Percentiles rank a stretch among this genome's conserved stretches.
These are phyloP conservation scores for Microplitis mediator DNA, from an alignment of 1,140 invertebrate species.

Conservation along the genomic window DNA sequence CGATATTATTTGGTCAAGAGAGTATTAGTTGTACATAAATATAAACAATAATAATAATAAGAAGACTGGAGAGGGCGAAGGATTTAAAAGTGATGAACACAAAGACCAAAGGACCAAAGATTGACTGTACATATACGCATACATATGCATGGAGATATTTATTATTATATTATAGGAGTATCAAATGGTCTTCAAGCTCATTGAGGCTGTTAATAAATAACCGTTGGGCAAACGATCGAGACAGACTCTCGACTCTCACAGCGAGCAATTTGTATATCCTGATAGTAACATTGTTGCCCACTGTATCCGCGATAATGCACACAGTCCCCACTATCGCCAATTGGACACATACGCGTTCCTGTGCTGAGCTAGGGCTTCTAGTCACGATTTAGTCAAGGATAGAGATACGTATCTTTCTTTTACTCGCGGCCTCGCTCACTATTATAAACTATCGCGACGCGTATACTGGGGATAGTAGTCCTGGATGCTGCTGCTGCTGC, in stretches of 20 bases:
- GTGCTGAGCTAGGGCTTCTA: slow-evolving; percentile 48
- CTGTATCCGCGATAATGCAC: slow-evolving; percentile 49
- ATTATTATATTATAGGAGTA: background rate
- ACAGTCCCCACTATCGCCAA: slow-evolving; percentile 8
- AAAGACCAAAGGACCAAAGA: background rate
- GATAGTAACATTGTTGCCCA: slow-evolving; percentile 56
- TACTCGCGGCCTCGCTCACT: slow-evolving; percentile 29
- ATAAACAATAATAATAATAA: no score
- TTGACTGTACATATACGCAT: background rate
- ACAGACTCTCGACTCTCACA: background rate
- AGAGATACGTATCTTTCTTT: slow-evolving; percentile 55
- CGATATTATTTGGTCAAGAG: background rate
- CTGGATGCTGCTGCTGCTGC: no score
- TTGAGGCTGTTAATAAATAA: background rate
- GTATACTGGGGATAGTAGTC: no score
- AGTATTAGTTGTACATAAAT: background rate
- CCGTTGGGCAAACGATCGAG: background rate
- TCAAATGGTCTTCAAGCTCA: background rate
- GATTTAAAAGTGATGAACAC: no score
- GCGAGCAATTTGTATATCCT: slow-evolving; percentile 54
- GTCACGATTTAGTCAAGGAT: slow-evolving; percentile 63
- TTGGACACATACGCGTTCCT: no score
- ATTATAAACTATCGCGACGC: no score
- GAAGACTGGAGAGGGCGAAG: no score
- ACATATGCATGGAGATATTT: background rate